Percentiles rank a stretch among this genome's conserved stretches.
Conservation (phyloP, 2,888 invertebrate genomes). For the Agonopterix heracliana region DNA sequence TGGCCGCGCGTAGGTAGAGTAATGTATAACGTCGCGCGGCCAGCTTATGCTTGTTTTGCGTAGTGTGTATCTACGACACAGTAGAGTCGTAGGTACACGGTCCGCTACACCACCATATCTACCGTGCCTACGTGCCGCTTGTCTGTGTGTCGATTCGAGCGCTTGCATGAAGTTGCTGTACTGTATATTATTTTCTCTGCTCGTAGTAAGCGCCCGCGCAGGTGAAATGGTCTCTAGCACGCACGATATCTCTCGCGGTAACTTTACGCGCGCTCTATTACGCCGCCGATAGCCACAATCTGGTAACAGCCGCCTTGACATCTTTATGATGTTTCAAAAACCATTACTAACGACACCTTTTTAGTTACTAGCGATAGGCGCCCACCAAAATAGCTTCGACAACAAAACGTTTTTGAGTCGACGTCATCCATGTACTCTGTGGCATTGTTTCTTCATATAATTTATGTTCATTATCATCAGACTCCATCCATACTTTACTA, state of each 20-base stretch:
- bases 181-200: no score
- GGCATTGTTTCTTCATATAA: constrained; percentile 9
- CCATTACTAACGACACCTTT: constrained; percentile 76
- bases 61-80: no score
- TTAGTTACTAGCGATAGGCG: constrained; percentile 70
- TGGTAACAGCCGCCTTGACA: constrained; percentile 68
- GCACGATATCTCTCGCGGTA: constrained; percentile 34
- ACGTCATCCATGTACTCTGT: constrained; percentile 22
- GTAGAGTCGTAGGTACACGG: no score
- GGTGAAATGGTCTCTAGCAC: constrained; percentile 2
- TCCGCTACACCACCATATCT: no score
- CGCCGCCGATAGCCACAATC: constrained; percentile 63
- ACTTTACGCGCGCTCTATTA: constrained; percentile 52
- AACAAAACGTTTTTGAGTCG: constrained; percentile 57
- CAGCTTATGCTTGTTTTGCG: no score
- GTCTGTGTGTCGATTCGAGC: no score
- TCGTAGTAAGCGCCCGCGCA: neutral
- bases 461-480: no score
- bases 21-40: no score
- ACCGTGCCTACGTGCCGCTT: no score
- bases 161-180: no score
- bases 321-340: constrained; percentile 75
- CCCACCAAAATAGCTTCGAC: constrained; percentile 37
- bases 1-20: no score
- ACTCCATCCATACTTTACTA: no score